Conservation (phyloP, 2,888 invertebrate genomes). For the Leptopilina drosophilae region DNA sequence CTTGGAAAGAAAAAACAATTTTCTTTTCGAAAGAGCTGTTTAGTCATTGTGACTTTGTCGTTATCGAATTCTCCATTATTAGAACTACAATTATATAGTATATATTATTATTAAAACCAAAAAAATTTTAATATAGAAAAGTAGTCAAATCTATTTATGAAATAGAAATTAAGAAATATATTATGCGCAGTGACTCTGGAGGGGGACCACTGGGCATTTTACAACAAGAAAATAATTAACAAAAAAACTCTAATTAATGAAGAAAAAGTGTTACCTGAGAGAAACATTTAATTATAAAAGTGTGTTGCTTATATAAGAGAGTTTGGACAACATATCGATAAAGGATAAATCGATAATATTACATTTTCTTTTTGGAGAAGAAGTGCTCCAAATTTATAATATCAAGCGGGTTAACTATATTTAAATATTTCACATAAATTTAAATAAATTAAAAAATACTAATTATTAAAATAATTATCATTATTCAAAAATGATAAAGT, state of each 20-base stretch:
- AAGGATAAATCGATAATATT: conserved; percentile 9
- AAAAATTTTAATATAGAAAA: conserved; percentile 31
- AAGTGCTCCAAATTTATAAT: neutral
- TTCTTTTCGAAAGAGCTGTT: neutral
- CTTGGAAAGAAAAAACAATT: neutral
- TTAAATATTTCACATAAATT: neutral
- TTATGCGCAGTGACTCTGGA: conserved; percentile 50
- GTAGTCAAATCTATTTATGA: conserved; percentile 33
- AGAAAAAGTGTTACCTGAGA: conserved; percentile 31
- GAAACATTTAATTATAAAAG: neutral
- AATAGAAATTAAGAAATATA: conserved; percentile 43
- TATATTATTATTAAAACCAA: neutral
- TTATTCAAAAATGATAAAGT: neutral
- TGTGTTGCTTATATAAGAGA: conserved; percentile 32
- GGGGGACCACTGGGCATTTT: conserved; percentile 40
- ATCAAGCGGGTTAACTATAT: conserved; percentile 3
- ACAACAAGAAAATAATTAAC: neutral
- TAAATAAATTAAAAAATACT: neutral
- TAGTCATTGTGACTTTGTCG: conserved; percentile 25
- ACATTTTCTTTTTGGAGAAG: neutral
- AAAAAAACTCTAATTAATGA: neutral
- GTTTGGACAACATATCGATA: conserved; percentile 32
- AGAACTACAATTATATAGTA: conserved; percentile 39
- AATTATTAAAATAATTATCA: neutral
- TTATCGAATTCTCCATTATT: conserved; percentile 16